Conservation (phyloP, 2,113 vertebrate genomes). For the Notothenia rossii region DNA sequence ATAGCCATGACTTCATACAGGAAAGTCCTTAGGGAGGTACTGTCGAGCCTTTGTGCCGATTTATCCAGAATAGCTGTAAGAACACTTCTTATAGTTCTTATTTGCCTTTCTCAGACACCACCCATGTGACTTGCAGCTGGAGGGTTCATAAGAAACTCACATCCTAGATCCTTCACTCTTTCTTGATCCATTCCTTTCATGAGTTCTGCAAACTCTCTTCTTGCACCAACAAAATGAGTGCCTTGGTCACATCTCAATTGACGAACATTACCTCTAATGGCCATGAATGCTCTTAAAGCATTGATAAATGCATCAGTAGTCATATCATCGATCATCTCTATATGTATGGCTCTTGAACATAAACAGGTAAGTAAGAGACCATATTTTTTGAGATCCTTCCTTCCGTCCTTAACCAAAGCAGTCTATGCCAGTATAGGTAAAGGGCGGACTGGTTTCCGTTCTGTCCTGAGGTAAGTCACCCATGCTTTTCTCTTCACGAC, state of each 20-base stretch:
- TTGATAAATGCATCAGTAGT: slow-evolving; percentile 14
- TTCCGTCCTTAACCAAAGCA: background rate
- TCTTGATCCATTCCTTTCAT: slow-evolving; percentile 15
- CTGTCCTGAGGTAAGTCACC: background rate
- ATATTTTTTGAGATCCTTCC: background rate
- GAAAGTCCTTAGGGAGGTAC: too few relatives aligned
- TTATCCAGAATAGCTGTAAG: too few relatives aligned
- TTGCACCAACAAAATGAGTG: slow-evolving; percentile 17
- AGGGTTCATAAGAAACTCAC: background rate
- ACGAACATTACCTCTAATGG: slow-evolving; percentile 17
- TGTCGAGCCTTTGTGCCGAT: too few relatives aligned
- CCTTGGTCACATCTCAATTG: slow-evolving; percentile 20
- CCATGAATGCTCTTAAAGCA: slow-evolving; percentile 3
- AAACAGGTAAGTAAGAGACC: too few relatives aligned
- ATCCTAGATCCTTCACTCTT: background rate
- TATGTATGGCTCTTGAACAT: too few relatives aligned
- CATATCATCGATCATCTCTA: slow-evolving; percentile 8
- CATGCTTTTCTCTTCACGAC: background rate
- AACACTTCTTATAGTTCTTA: background rate
- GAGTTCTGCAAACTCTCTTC: slow-evolving; percentile 7
- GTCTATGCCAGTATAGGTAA: background rate
- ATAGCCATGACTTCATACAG: too few relatives aligned
- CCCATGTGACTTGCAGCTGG: too few relatives aligned
- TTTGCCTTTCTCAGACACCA: background rate
- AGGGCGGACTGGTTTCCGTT: background rate